Conservation (phyloP, 2,797 vertebrate species). For the Gymnothorax reevesii region DNA sequence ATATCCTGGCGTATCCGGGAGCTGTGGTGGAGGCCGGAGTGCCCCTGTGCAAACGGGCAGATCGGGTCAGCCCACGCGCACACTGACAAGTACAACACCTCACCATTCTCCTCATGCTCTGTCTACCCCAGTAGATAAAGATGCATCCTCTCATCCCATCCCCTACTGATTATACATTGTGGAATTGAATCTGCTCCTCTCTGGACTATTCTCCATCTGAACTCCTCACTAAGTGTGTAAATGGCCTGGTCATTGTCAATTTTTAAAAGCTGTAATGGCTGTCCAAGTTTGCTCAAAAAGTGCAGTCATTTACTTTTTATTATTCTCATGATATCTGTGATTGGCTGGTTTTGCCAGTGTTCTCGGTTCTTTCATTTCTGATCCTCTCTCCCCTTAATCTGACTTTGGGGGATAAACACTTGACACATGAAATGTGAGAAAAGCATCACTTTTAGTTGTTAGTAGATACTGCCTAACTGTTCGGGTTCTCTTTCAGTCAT, state of each 20-base stretch:
- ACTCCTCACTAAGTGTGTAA: too few relatives aligned
- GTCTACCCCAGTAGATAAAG: not conserved
- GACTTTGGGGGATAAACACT: not conserved
- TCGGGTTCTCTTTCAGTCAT: not conserved
- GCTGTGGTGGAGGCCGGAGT: conserved; percentile 35
- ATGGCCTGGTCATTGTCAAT: too few relatives aligned
- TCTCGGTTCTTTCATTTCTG: conserved; percentile 42
- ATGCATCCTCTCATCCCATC: not conserved
- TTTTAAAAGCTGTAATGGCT: not conserved
- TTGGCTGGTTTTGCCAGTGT: not conserved
- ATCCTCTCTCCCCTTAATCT: not conserved
- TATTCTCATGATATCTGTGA: not conserved
- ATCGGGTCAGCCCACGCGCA: conserved; percentile 52
- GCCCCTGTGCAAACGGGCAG: conserved; percentile 48
- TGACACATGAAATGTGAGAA: not conserved
- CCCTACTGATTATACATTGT: not conserved
- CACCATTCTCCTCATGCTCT: not conserved
- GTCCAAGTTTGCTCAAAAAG: not conserved
- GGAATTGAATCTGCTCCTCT: not conserved
- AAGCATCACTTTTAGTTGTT: not conserved
- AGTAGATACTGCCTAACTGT: not conserved
- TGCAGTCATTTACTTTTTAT: not conserved
- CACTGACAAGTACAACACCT: conserved; percentile 26
- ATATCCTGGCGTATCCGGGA: conserved; percentile 42
- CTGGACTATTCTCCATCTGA: not conserved